These are phyloP conservation scores for Myocastor coypus DNA, from an alignment of 2,113 vertebrate species.

Conservation along the genomic window DNA sequence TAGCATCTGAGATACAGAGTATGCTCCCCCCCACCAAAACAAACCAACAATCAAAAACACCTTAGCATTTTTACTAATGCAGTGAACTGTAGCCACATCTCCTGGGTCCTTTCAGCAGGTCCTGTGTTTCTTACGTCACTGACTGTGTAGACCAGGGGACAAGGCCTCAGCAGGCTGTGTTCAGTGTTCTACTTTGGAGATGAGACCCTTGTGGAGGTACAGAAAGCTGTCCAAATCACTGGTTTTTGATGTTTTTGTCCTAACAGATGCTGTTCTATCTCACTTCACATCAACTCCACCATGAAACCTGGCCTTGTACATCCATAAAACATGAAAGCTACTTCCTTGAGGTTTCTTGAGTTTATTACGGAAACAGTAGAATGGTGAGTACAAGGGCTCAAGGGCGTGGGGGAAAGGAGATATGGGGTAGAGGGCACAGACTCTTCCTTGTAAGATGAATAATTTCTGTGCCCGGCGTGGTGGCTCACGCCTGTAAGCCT, in stretches of 20 bases:
- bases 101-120: not conserved
- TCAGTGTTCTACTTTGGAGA: not conserved
- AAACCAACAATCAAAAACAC: too few relatives aligned
- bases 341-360: slow-evolving; percentile 15
- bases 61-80: not conserved
- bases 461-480: too few relatives aligned
- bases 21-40: not conserved
- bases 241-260: not conserved
- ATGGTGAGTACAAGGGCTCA: not conserved
- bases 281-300: not conserved
- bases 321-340: not conserved
- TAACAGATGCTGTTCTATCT: not conserved
- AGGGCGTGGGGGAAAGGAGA: not conserved
- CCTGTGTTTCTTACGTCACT: not conserved
- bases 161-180: not conserved
- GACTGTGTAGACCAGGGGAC: not conserved
- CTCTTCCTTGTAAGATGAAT: not conserved
- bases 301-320: slow-evolving; percentile 17
- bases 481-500: too few relatives aligned
- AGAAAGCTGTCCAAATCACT: not conserved
- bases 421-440: not conserved
- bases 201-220: not conserved
- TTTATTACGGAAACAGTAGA: not conserved
- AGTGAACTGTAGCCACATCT: not conserved
- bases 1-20: not conserved